phyloP scores from a whole-genome alignment of 2,113 vertebrate genomes.

The Stictonetta naevosa region DNA sequence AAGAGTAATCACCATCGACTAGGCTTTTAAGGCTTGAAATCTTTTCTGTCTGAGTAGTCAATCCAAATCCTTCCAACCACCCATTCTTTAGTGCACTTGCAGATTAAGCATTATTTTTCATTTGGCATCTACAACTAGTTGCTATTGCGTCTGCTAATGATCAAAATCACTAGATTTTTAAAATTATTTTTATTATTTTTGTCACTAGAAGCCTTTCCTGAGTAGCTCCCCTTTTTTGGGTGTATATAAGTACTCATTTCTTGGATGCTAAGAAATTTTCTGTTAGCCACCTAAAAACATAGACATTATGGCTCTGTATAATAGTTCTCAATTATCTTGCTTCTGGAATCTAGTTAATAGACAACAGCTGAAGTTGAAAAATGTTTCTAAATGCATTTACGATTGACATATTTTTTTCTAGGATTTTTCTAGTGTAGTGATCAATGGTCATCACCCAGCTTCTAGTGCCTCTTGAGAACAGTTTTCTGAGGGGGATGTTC shows the following conservation, averaged over 20 bases:
- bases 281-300: not conserved
- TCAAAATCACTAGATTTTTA: not conserved
- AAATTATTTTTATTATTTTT: too few relatives aligned
- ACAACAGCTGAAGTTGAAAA: not conserved
- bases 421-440: not conserved
- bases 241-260: not conserved
- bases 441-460: not conserved
- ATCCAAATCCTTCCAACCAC: not conserved
- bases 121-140: not conserved
- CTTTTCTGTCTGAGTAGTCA: not conserved
- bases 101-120: not conserved
- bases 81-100: not conserved
- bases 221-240: not conserved
- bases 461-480: not conserved
- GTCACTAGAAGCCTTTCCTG: not conserved
- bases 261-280: not conserved
- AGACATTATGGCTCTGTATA: not conserved
- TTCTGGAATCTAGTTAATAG: not conserved
- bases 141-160: not conserved
- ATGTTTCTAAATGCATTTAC: not conserved
- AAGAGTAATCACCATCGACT: not conserved
- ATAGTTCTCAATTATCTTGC: not conserved
- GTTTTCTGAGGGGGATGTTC: not conserved
- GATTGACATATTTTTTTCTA: not conserved
- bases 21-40: not conserved